Conservation (phyloP, 2,113 vertebrate genomes). For the Alaudala cheleensis region DNA sequence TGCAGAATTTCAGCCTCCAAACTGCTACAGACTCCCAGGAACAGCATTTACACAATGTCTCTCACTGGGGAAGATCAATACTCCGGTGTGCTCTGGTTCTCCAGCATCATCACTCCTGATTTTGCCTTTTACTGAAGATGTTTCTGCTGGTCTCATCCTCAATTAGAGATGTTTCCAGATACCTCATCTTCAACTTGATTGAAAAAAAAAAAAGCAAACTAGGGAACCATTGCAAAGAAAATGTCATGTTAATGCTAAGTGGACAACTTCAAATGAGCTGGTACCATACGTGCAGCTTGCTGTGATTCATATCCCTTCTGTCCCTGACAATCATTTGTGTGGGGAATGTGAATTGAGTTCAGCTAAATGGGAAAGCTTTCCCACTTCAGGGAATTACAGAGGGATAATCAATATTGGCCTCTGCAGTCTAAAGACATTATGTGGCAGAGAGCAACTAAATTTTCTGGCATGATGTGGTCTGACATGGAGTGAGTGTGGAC, state of each 20-base stretch:
- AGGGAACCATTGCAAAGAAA: not conserved
- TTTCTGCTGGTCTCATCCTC: not conserved
- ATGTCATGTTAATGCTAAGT: not conserved
- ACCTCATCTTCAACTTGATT: not conserved
- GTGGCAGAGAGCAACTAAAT: not conserved
- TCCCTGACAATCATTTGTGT: not conserved
- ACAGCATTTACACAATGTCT: not conserved
- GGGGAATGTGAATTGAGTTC: not conserved
- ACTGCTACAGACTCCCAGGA: not conserved
- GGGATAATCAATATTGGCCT: not conserved
- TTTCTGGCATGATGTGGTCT: not conserved
- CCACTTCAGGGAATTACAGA: not conserved
- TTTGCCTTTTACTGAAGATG: not conserved
- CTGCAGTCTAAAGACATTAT: not conserved
- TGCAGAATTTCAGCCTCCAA: not conserved
- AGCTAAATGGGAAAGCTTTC: not conserved
- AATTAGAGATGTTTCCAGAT: not conserved
- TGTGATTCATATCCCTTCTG: not conserved
- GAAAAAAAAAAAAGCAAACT: not conserved
- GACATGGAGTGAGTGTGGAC: not conserved
- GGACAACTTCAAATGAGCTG: not conserved
- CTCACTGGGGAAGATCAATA: not conserved
- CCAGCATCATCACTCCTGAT: not conserved
- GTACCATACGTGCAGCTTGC: not conserved
- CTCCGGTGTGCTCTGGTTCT: not conserved